These are phyloP conservation scores for Sesamia nonagrioides DNA, from an alignment of 1,140 invertebrate genomes.

Conservation along the genomic window DNA sequence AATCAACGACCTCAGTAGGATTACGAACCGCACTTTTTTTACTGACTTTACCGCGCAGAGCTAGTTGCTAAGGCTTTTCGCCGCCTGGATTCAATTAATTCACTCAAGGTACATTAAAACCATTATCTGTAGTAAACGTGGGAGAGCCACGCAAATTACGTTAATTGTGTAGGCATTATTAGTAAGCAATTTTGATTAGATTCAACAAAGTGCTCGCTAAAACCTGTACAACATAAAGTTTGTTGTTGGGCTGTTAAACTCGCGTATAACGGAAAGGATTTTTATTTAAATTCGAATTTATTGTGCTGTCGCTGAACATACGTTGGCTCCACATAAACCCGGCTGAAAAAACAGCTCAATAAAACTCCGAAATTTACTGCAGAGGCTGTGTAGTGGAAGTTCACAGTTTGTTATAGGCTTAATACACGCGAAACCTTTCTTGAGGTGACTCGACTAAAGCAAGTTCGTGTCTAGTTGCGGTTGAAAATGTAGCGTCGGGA, in stretches of 20 bases:
- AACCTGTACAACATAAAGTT: constrained; percentile 18
- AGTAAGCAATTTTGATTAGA: constrained; percentile 36
- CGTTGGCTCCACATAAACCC: constrained; percentile 41
- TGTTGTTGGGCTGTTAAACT: constrained; percentile 12
- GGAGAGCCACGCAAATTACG: constrained; percentile 29
- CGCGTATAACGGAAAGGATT: constrained; percentile 4
- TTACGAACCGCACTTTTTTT: not conserved
- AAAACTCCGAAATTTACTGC: constrained; percentile 57
- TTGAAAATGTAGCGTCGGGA: constrained; percentile 34
- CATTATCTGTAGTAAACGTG: constrained; percentile 36
- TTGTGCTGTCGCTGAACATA: constrained; percentile 36
- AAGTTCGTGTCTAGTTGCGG: constrained; percentile 40
- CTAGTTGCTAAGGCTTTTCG: constrained; percentile 15
- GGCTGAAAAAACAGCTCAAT: constrained; percentile 49
- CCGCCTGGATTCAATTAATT: constrained; percentile 30
- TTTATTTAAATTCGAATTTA: constrained; percentile 47
- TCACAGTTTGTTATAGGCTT: constrained; percentile 62
- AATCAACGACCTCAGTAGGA: not conserved
- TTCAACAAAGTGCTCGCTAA: constrained; percentile 13
- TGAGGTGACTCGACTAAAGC: constrained; percentile 56
- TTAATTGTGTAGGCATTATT: constrained; percentile 18
- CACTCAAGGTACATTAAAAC: constrained; percentile 39
- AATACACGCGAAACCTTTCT: constrained; percentile 62
- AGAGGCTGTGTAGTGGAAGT: constrained; percentile 52
- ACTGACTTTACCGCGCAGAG: not conserved